Base-by-base conservation (phyloP, 2,797 vertebrate species). In the Lophotriccus pileatus region DNA sequence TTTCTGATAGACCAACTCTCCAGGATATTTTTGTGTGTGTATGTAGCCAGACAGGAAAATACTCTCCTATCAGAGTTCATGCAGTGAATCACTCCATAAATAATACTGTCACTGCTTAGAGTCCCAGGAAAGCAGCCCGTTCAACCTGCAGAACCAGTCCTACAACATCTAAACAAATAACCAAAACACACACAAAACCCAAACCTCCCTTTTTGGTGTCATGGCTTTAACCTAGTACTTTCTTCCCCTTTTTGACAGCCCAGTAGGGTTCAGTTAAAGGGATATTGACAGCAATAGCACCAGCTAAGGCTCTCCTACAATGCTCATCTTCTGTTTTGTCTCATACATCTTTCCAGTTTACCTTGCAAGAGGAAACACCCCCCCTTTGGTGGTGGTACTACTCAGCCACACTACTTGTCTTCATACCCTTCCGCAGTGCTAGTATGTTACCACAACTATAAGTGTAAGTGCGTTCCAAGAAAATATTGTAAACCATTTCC, bases 21-120 rank as follows among this genome's bases (percentile, higher is more conserved):
- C 43, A 84, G 13, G 6, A 81, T 53, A 50, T 32, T 84, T 82
- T 23, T 63, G 30, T 22, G 13, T 41, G 32, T 24, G 37, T 18
- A 66, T 62, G 34, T n/a, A 36, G 13, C 9, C 32, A 82, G 25
- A 63, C 20, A 81, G 60, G 62, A 90, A 93, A 93, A 88, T 0
- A 63, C 8, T n/a, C 17, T 68, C 13, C 37, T 69, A 44, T 52
- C 21, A 36, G 22, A 15, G 16, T 79, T 86, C 69, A 84, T 7
- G 13, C 28, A 78, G 19, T 86, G 90, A 96, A 25, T 94, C 84
- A 91, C 39, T 56, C 15, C 52, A 50, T 34, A 68, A 89, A 53
- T 37, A 89, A 68, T 24, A 74, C 7, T 17, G 21, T 46, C 11
- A 3, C 62, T 67, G 64, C 36, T 72, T n/a, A 58, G 36, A 78